These are phyloP conservation scores for Clistopyga incitator DNA, from an alignment of 2,888 invertebrate species.

Conservation along the genomic window DNA sequence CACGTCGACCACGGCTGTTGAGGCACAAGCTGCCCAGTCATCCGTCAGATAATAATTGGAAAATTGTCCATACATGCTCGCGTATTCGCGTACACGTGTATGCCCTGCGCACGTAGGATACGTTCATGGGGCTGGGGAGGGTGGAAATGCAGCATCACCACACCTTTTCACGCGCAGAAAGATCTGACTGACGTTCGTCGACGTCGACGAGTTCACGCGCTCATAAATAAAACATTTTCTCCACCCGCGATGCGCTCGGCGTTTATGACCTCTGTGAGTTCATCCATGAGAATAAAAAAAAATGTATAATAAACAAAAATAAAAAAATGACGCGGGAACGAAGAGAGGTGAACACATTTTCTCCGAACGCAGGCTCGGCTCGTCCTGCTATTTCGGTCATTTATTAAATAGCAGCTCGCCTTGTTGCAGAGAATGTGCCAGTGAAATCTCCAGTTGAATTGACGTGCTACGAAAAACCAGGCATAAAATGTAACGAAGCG, in stretches of 20 bases:
- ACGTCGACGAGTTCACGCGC: constrained; percentile 61
- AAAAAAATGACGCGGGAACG: constrained; percentile 17
- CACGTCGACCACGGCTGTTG: constrained; percentile 53
- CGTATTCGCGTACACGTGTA: constrained; percentile 4
- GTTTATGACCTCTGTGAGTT: constrained; percentile 66
- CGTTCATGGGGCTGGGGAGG: background rate
- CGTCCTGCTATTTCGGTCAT: constrained; percentile 44
- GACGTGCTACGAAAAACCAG: background rate
- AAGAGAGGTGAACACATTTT: constrained; percentile 51
- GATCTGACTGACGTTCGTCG: constrained; percentile 63
- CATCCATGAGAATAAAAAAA: constrained; percentile 49
- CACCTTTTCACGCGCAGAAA: constrained; percentile 47
- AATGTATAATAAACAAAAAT: constrained; percentile 24
- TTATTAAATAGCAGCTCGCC: constrained; percentile 51
- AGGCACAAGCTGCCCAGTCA: constrained; percentile 40
- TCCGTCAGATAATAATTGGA: constrained; percentile 67
- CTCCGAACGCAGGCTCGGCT: constrained; percentile 16
- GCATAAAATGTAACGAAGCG: constrained; percentile 38
- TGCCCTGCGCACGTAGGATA: background rate
- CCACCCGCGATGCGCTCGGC: constrained; percentile 48
- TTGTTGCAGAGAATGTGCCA: constrained; percentile 13
- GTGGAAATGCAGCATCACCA: constrained; percentile 6
- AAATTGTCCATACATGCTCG: constrained; percentile 62
- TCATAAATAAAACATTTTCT: constrained; percentile 69
- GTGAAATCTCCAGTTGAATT: background rate